Evolutionary conservation across 2,113 vertebrate genomes (phyloP).

Genomic region (Phaethornis superciliosus): DNA sequence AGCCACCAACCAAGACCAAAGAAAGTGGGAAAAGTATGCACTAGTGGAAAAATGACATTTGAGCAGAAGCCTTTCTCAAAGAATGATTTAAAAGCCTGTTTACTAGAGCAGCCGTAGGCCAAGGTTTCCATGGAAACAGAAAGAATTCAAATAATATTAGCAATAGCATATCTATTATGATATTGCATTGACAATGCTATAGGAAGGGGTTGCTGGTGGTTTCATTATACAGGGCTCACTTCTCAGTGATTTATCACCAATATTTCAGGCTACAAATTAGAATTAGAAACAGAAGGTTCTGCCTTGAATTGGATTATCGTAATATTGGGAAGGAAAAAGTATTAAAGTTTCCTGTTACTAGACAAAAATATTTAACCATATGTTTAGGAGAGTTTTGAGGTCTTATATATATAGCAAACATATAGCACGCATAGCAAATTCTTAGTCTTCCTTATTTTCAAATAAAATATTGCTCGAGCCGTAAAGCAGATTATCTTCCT

Average conservation of each 20-base stretch:
- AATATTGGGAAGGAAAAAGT: neutral
- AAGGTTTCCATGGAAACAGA: conserved; percentile 65
- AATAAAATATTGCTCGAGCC: neutral
- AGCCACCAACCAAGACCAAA: neutral
- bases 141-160: conserved; percentile 70
- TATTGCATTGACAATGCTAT: conserved; percentile 15
- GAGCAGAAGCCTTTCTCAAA: conserved; percentile 53
- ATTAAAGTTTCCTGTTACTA: neutral
- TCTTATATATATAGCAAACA: neutral
- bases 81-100: conserved; percentile 61
- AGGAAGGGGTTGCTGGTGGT: conserved; percentile 22
- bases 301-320: neutral
- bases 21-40: neutral
- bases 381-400: neutral
- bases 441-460: neutral
- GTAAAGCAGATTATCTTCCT: neutral
- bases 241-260: conserved; percentile 27
- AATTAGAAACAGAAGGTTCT: neutral
- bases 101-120: conserved; percentile 24
- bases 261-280: neutral
- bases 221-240: conserved; percentile 34
- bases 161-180: conserved; percentile 36
- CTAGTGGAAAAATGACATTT: conserved; percentile 1
- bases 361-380: neutral
- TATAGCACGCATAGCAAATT: neutral